phyloP scores from a whole-genome alignment of 2,888 invertebrate species.

The Cataglyphis albicans region DNA sequence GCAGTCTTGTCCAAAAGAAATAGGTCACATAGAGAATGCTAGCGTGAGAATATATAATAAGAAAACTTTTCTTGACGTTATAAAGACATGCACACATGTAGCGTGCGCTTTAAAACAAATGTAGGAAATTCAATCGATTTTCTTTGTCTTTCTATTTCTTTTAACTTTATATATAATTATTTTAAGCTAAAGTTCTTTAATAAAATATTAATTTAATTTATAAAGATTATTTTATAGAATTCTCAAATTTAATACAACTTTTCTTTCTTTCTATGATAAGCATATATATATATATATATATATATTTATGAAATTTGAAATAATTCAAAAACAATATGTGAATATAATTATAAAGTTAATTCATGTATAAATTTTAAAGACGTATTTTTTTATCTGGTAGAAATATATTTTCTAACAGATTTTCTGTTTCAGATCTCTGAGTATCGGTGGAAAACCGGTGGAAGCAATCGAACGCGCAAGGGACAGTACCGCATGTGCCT shows the following conservation, averaged over 20 bases:
- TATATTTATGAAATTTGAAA: not conserved
- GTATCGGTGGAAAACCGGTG: conserved; percentile 84
- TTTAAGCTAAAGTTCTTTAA: not conserved
- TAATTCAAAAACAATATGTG: not conserved
- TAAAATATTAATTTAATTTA: conserved; percentile 2
- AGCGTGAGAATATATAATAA: conserved; percentile 6
- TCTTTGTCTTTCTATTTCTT: not conserved
- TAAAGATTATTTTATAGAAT: not conserved
- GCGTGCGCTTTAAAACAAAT: not conserved
- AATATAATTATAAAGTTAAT: not conserved
- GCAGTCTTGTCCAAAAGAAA: not conserved
- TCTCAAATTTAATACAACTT: not conserved
- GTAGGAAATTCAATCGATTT: conserved; percentile 18
- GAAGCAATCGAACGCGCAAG: conserved; percentile 85
- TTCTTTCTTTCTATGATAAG: too few species aligned
- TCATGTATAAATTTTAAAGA: not conserved
- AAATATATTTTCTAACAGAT: not conserved
- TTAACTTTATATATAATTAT: not conserved
- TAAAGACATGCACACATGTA: not conserved
- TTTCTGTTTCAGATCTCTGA: conserved; percentile 79
- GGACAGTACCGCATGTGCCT: conserved; percentile 86
- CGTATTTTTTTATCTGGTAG: not conserved
- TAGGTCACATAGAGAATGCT: not conserved
- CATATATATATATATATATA: not conserved
- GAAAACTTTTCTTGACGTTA: conserved; percentile 14